Base-by-base conservation (phyloP, 2,113 vertebrate genomes). In the Rutilus rutilus region DNA sequence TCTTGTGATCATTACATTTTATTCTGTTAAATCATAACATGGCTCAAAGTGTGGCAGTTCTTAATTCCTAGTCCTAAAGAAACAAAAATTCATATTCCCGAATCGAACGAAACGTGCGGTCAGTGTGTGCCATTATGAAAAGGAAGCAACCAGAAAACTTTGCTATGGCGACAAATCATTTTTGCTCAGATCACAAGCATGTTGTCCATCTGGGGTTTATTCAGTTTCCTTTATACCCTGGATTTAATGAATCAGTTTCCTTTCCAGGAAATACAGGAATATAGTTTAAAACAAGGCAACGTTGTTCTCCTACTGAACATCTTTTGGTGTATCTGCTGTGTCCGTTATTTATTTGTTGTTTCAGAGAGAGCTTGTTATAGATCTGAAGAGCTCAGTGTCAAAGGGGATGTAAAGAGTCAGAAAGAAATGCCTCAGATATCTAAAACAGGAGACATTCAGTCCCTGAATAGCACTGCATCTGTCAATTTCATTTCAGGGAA, bases 151-250 rank as follows among this genome's bases (percentile, higher is more conserved):
- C 30, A 27, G 23, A 67, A 7, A 74, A 69, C 77, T 78, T 86
- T 50, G 59, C 42, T 71, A 82, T 89, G 78, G 86, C 82, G 78
- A 85, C 88, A 73, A 30, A 50, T 42, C 54, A 74, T 87, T 86
- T 89, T 77, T 65, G 14, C 59, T 60, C 17, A 12, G 52, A 84
- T 76, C 50, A 52, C 62, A 39, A 69, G 76, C 64, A 67, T 86
- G 54, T 23, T 36, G 15, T 67, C 81, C 75, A 57, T 59, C 60
- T 76, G 77, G 77, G 50, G 82, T 59, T 85, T 30, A 50, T 78
- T 65, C 52, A 25, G 71, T 50, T 89, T 87, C 86, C 82, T 85
- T 45, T 85, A 36, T 15, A 57, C 36, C 23, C 33, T 3, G n/a
- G 19, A 33, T 82, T 82, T 73, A 65, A 27, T 45, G 27, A 75